Percentiles rank a stretch among this genome's conserved stretches.
phyloP scores from a whole-genome alignment of 2,888 invertebrate genomes.

The Philereme transversata region DNA sequence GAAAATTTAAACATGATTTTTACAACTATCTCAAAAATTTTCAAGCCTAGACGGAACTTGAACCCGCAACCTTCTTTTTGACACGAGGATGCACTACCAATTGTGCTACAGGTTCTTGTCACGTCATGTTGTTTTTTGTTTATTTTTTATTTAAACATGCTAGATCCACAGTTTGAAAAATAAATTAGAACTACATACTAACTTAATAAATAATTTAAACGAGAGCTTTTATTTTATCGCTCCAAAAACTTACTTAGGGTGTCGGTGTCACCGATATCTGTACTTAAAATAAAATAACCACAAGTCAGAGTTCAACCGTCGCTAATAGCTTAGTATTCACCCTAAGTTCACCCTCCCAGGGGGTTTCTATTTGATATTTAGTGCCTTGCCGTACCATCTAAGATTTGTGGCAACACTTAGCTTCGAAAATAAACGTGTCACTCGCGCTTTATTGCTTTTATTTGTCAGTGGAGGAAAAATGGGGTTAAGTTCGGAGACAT shows the following conservation, averaged over 20 bases:
- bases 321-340: conserved; percentile 67
- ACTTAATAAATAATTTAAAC: too few species aligned
- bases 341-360: conserved; percentile 60
- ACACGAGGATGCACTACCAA: too few species aligned
- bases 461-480: conserved; percentile 49
- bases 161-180: too few species aligned
- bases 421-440: conserved; percentile 55
- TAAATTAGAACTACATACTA: too few species aligned
- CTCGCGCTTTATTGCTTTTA: conserved; percentile 45
- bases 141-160: too few species aligned
- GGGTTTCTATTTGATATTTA: conserved; percentile 65
- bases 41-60: too few species aligned
- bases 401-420: conserved; percentile 75
- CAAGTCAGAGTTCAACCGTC: conserved; percentile 73
- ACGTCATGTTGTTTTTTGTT: too few species aligned
- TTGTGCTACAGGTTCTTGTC: too few species aligned
- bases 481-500: conserved; percentile 25
- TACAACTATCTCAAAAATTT: too few species aligned
- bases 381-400: conserved; percentile 79
- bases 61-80: too few species aligned
- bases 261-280: conserved; percentile 25
- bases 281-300: conserved; percentile 53
- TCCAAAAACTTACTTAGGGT: conserved; percentile 3
- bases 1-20: too few species aligned
- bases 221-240: not conserved